Percentiles rank a stretch among this genome's conserved stretches.
Conservation (phyloP, 2,797 vertebrate species). For the Gadopsis marmoratus region DNA sequence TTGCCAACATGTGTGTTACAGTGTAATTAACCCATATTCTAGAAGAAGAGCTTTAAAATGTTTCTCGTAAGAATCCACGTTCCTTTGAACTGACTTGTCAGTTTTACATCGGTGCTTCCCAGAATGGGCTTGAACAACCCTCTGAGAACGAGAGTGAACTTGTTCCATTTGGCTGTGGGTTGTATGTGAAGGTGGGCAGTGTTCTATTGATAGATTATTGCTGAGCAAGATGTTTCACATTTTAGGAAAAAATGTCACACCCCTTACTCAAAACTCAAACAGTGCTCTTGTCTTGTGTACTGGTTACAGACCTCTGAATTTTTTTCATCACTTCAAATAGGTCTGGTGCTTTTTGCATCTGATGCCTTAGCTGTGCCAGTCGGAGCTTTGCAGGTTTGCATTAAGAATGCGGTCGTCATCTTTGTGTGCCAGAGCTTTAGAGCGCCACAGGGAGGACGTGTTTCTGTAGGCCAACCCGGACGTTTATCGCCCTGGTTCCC, state of each 20-base stretch:
- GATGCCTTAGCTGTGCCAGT: too few species aligned
- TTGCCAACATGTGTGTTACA: conserved; percentile 13
- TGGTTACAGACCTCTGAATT: background rate
- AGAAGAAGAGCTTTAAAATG: conserved; percentile 11
- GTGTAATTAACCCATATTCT: background rate
- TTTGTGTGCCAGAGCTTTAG: too few species aligned
- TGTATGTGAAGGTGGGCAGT: background rate
- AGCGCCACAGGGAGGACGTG: too few species aligned
- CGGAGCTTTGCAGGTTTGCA: too few species aligned
- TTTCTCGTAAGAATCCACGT: background rate
- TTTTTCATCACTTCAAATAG: background rate
- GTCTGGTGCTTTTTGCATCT: background rate
- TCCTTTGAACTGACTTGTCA: conserved; percentile 13
- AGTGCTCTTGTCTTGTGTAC: background rate
- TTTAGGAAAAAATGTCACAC: conserved; percentile 23
- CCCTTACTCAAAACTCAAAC: background rate
- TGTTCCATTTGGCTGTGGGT: conserved; percentile 27
- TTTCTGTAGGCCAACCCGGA: too few species aligned
- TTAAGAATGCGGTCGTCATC: too few species aligned
- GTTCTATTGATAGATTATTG: conserved; percentile 23
- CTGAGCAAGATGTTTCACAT: conserved; percentile 28
- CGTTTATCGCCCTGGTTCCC: too few species aligned
- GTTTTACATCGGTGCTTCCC: background rate
- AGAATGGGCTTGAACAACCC: conserved; percentile 6
- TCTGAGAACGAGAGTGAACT: conserved; percentile 27